phyloP scores from a whole-genome alignment of 2,113 vertebrate species.

The Oryzias celebensis region DNA sequence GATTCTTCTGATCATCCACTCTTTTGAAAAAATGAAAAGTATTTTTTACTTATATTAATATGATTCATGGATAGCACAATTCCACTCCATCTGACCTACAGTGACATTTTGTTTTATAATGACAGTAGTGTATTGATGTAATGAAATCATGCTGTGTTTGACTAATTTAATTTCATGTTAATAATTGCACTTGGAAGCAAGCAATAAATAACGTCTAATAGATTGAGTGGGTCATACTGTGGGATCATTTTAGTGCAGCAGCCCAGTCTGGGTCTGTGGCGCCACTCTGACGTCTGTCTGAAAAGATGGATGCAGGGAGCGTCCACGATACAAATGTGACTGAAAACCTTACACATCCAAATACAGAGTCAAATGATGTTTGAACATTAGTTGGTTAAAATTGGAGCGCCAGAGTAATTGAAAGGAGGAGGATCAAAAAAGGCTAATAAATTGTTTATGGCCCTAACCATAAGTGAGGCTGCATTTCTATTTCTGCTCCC shows the following conservation, averaged over 20 bases:
- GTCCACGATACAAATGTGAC: slow-evolving; percentile 28
- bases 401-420: slow-evolving; percentile 54
- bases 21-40: too few relatives aligned
- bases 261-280: slow-evolving; percentile 35
- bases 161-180: slow-evolving; percentile 45
- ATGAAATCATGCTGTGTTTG: slow-evolving; percentile 43
- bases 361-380: slow-evolving; percentile 56
- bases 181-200: slow-evolving; percentile 49
- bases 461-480: background rate
- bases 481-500: too few relatives aligned
- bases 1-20: too few relatives aligned
- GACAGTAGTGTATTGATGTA: slow-evolving; percentile 43
- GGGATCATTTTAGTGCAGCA: slow-evolving; percentile 22
- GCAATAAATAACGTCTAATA: slow-evolving; percentile 50
- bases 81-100: background rate
- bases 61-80: too few relatives aligned
- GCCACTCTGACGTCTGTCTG: slow-evolving; percentile 37
- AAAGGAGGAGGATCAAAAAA: slow-evolving; percentile 60
- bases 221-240: slow-evolving; percentile 25
- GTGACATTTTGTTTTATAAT: slow-evolving; percentile 39
- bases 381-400: slow-evolving; percentile 47
- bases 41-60: too few relatives aligned
- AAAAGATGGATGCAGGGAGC: slow-evolving; percentile 66
- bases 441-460: slow-evolving; percentile 68
- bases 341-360: slow-evolving; percentile 49